A percentile compares a stretch with the other conserved stretches of the same genome.
Conservation (phyloP, 2,797 vertebrate genomes). For the Anguilla marmorata region DNA sequence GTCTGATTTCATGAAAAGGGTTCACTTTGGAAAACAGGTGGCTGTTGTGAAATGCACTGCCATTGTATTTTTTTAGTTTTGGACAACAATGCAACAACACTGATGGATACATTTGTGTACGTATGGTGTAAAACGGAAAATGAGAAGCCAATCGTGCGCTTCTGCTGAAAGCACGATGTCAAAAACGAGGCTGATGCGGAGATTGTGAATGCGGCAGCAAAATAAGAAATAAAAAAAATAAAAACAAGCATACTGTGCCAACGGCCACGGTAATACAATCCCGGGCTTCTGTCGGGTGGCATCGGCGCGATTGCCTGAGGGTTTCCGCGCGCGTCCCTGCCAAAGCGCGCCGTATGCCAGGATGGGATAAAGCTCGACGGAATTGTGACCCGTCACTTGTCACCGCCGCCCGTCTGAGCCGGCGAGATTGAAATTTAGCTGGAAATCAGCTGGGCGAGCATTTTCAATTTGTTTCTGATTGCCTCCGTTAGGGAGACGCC, state of each 20-base stretch:
- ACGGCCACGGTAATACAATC: not conserved
- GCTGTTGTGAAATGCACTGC: not conserved
- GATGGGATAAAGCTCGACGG: not conserved
- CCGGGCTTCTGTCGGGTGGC: not conserved
- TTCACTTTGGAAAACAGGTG: not conserved
- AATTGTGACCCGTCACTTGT: slow-evolving; percentile 4
- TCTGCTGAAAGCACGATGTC: not conserved
- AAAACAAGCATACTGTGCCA: not conserved
- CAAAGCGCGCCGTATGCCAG: not conserved
- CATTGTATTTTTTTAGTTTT: not conserved
- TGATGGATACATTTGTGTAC: not conserved
- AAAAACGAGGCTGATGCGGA: not conserved
- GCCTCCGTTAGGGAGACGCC: slow-evolving; percentile 56
- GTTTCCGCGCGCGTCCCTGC: not conserved
- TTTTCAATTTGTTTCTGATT: slow-evolving; percentile 73
- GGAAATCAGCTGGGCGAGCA: slow-evolving; percentile 59
- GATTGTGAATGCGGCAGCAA: not conserved
- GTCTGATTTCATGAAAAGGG: not conserved
- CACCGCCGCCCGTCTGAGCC: slow-evolving; percentile 26
- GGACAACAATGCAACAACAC: not conserved
- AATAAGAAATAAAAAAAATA: not conserved
- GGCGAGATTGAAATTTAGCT: slow-evolving; percentile 51
- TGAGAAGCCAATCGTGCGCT: not conserved
- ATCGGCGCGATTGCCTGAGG: not conserved
- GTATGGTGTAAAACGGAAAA: not conserved